phyloP scores from a whole-genome alignment of 1,140 invertebrate genomes.

The Leguminivora glycinivorella region DNA sequence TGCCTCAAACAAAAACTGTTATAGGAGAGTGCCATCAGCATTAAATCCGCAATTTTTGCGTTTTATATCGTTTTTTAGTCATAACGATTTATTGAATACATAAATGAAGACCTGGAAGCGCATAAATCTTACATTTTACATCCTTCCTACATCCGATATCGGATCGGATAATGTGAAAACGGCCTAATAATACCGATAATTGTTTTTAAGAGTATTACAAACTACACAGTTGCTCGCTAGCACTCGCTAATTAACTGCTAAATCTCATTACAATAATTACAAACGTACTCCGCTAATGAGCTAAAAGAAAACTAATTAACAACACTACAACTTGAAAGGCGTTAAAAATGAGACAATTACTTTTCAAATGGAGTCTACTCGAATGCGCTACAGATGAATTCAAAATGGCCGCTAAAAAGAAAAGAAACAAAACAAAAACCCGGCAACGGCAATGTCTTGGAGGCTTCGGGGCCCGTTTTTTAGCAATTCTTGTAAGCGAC shows the following conservation, averaged over 20 bases:
- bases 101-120: too few species aligned
- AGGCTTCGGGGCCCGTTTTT: slow-evolving; percentile 47
- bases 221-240: neutral
- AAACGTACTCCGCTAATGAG: neutral
- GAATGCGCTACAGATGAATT: slow-evolving; percentile 5
- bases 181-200: neutral
- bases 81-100: too few species aligned
- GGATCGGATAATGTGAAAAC: too few species aligned
- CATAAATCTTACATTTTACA: too few species aligned
- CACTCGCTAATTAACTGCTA: neutral
- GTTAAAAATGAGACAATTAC: slow-evolving; percentile 20
- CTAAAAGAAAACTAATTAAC: slow-evolving; percentile 4
- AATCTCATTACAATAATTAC: neutral
- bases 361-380: slow-evolving; percentile 10
- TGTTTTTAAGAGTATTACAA: neutral
- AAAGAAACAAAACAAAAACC: slow-evolving; percentile 52
- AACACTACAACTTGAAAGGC: slow-evolving; percentile 2
- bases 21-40: too few species aligned
- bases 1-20: too few species aligned
- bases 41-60: too few species aligned
- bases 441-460: slow-evolving; percentile 49
- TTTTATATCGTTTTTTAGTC: too few species aligned
- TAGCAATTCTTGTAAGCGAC: slow-evolving; percentile 45
- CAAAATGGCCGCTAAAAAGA: slow-evolving; percentile 29
- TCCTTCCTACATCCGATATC: too few species aligned